Percentiles rank a stretch among this genome's conserved stretches.
phyloP scores from a whole-genome alignment of 64 coral and sea anemone species.

The Hydrozoanthus tunicans region DNA sequence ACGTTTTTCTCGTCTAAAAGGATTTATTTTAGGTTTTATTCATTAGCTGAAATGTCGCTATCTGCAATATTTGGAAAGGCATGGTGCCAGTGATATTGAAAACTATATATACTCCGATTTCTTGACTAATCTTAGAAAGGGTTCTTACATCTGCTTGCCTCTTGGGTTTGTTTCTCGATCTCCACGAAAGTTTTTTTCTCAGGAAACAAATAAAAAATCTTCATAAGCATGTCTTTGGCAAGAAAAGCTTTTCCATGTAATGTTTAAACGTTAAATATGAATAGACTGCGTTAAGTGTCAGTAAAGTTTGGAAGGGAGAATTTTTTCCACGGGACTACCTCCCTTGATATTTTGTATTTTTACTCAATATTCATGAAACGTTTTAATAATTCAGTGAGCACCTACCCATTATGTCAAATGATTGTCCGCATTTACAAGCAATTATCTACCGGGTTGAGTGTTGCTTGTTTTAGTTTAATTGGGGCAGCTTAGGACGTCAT shows the following conservation, averaged over 20 bases:
- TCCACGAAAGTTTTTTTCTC: too few relatives aligned
- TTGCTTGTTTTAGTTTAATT: neutral
- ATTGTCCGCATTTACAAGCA: neutral
- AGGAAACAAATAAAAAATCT: neutral
- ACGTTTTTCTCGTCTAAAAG: neutral
- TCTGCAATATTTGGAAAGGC: neutral
- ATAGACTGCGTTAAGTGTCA: too few relatives aligned
- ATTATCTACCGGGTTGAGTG: neutral
- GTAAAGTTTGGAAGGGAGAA: neutral
- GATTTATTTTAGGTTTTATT: neutral
- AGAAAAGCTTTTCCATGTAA: neutral
- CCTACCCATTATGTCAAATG: constrained; percentile 12
- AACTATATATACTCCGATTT: neutral
- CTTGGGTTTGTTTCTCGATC: too few relatives aligned
- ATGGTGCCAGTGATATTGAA: constrained; percentile 24
- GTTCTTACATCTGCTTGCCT: too few relatives aligned
- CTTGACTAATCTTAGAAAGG: neutral
- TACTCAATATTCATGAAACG: neutral
- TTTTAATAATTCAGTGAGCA: constrained; percentile 31
- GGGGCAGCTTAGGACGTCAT: neutral
- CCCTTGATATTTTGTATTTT: neutral
- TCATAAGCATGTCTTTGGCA: neutral
- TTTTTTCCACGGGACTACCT: neutral
- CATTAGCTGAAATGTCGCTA: neutral
- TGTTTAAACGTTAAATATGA: neutral